Evolutionary conservation across 1,140 invertebrate species (phyloP), one percentile per base, ranked within the genome.

Genomic region (Adelges cooleyi): DNA sequence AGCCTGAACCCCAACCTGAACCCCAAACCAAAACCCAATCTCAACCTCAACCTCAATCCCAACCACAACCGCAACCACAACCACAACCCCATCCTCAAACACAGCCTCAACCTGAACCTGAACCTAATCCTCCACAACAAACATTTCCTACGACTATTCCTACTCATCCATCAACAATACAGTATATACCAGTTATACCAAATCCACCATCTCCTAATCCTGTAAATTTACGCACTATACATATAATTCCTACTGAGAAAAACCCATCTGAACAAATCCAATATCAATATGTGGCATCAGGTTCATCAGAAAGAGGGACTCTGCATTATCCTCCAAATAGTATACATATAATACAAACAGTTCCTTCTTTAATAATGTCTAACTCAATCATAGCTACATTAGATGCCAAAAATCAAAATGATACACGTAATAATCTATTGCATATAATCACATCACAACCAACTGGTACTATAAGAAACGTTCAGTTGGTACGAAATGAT

Each of bases 121-220:
- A 62, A 46, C 27, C 42, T 48, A 62, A 62, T 6, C 56, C 56
- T 29, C 40, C 59, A 18, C 69, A 70, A 13, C 68, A 70, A 53
- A 70, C 70, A 13, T 71, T 71, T 65, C 70, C 71, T 38, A 69
- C 71, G 15, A 71, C 69, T 44, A 71, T 70, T 51, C 68, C 71
- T 10, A 68, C 71, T 17, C 70, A 71, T 50, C 71, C 70, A 9
- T 72, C 71, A 15, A 72, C 71, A 9, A 72, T 72, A 40, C 71
- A 69, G 48, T 69, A 69, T 42, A 69, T 69, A 42, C 68, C 68
- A 36, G 62, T 69, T 27, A 29, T 67, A 40, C 68, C 66, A 11
- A 66, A 53, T 15, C 66, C 66, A 29, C 53, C 54, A 25, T 49
- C 66, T 4, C 66, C 53, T 22, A 54, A 54, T 49, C 66, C 66